phyloP scores from a whole-genome alignment of 1,140 invertebrate genomes.

The Drosophila repletoides region DNA sequence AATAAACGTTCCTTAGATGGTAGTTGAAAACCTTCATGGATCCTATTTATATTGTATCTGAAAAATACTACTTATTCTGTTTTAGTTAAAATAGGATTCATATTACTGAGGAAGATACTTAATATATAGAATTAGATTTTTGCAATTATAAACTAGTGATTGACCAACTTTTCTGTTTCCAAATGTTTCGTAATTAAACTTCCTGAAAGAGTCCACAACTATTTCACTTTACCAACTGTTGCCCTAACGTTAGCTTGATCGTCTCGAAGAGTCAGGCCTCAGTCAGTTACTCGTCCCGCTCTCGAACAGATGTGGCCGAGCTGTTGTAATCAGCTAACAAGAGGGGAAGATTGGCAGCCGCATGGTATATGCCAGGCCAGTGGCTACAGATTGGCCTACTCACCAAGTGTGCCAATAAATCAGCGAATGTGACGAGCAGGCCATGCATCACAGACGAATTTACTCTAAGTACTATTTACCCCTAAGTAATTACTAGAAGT shows the following conservation, averaged over 20 bases:
- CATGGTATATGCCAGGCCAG: conserved; percentile 32
- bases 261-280: no score
- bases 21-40: no score
- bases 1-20: no score
- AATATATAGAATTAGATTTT: no score
- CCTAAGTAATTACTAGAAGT: no score
- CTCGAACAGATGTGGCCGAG: not conserved
- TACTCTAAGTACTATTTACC: no score
- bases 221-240: conserved; percentile 12
- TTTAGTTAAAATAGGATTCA: no score
- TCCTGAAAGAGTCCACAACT: not conserved
- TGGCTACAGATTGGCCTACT: conserved; percentile 58
- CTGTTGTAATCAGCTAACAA: conserved; percentile 12
- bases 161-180: not conserved
- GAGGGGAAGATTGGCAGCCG: conserved; percentile 9
- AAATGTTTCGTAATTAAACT: not conserved
- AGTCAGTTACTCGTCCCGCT: not conserved
- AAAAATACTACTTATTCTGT: no score
- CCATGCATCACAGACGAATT: no score
- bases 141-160: no score
- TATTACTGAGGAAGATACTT: no score
- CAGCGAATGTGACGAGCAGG: conserved; percentile 68
- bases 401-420: conserved; percentile 71
- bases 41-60: no score
- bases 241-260: not conserved